A percentile compares a stretch with the other conserved stretches of the same genome.
These are phyloP conservation scores for Psilanteris sp. DNA, from an alignment of 1,140 invertebrate genomes.

Conservation along the genomic window DNA sequence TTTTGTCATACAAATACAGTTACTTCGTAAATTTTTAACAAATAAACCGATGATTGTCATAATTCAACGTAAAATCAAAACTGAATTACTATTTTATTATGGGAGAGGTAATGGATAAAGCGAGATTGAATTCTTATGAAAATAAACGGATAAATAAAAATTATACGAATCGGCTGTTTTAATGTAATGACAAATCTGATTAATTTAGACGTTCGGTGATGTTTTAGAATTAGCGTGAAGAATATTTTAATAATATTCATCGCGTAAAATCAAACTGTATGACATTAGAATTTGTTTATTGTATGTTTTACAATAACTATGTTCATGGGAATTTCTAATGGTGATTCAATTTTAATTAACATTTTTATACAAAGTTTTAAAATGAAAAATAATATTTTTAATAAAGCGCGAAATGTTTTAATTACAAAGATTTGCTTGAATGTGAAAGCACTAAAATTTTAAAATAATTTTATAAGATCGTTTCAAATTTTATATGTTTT, in stretches of 20 bases:
- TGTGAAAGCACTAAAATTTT: no score
- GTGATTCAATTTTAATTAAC: constrained; percentile 11
- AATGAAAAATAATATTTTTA: no score
- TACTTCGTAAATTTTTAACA: constrained; percentile 55
- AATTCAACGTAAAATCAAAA: no score
- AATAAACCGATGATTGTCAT: constrained; percentile 41
- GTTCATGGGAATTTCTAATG: constrained; percentile 12
- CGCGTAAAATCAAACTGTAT: constrained; percentile 18
- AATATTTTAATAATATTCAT: constrained; percentile 23
- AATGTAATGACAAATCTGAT: constrained; percentile 57
- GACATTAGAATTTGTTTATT: constrained; percentile 29
- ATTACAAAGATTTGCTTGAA: no score
- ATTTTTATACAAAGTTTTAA: no score
- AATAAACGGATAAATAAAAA: no score
- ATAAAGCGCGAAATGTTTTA: no score
- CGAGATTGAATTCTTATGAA: no score
- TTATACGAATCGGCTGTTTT: constrained; percentile 28
- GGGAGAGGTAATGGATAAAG: no score
- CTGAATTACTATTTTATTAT: no score
- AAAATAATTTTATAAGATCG: no score
- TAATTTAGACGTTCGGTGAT: constrained; percentile 23
- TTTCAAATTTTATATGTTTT: no score
- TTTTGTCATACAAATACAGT: constrained; percentile 46
- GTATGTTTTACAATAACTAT: constrained; percentile 32
- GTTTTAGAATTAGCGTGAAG: constrained; percentile 15